Evolutionary conservation across 2,113 vertebrate genomes (phyloP).

Genomic region (Alligator sinensis): DNA sequence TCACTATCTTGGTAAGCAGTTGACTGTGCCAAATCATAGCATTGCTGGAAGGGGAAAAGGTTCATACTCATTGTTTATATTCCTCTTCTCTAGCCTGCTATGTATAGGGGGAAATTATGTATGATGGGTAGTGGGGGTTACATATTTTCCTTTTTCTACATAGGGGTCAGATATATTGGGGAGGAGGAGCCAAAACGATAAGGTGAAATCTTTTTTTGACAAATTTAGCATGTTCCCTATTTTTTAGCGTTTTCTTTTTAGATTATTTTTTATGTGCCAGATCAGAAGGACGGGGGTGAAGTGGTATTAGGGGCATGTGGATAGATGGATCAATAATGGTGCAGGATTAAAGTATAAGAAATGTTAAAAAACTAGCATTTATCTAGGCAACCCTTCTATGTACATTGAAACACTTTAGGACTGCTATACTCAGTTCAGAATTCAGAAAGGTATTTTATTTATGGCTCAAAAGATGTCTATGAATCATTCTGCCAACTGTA

Average conservation of each 20-base stretch:
- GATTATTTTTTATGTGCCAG: neutral
- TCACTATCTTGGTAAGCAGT: too few relatives aligned
- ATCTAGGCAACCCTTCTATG: constrained; percentile 18
- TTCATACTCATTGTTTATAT: neutral
- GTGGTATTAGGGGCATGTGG: neutral
- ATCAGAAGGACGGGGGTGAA: neutral
- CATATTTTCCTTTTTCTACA: neutral
- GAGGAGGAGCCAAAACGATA: neutral
- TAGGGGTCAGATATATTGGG: neutral
- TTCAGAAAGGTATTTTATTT: constrained; percentile 49
- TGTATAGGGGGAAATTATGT: neutral
- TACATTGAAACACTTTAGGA: constrained; percentile 32
- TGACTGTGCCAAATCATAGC: too few relatives aligned
- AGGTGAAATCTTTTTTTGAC: neutral
- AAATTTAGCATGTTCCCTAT: neutral
- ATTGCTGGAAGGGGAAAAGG: neutral
- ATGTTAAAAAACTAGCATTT: neutral
- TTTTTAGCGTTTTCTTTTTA: neutral
- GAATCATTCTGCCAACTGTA: constrained; percentile 55
- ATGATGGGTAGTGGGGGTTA: neutral
- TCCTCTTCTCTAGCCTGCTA: neutral
- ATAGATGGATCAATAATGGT: neutral
- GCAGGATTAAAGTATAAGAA: neutral
- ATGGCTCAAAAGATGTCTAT: constrained; percentile 30
- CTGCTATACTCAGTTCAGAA: neutral